These are phyloP conservation scores for Puma concolor DNA, from an alignment of 2,113 vertebrate genomes.

Conservation along the genomic window DNA sequence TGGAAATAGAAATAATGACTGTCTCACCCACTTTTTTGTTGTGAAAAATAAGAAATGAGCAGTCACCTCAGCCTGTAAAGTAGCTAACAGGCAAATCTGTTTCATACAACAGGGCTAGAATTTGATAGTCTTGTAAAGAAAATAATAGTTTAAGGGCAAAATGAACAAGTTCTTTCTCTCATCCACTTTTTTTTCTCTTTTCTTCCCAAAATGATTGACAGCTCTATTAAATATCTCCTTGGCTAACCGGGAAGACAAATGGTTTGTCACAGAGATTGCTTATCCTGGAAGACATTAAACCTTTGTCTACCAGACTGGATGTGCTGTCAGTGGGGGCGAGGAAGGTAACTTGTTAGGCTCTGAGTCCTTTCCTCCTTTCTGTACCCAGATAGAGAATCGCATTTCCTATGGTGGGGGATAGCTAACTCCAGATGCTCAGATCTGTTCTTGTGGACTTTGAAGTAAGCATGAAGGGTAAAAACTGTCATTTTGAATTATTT, in stretches of 20 bases:
- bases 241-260: not conserved
- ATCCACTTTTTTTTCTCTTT: not conserved
- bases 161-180: not conserved
- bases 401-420: not conserved
- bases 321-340: not conserved
- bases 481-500: constrained; percentile 24
- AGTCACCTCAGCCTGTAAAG: not conserved
- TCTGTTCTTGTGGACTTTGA: not conserved
- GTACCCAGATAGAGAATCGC: not conserved
- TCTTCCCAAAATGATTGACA: not conserved
- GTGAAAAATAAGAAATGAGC: not conserved
- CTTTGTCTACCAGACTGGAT: not conserved
- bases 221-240: not conserved
- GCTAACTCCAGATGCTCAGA: not conserved
- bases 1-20: constrained; percentile 12
- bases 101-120: not conserved
- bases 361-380: not conserved
- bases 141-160: not conserved
- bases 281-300: not conserved
- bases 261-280: not conserved
- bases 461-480: not conserved
- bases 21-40: not conserved
- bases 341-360: not conserved
- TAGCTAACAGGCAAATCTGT: not conserved
- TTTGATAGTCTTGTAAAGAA: not conserved